Conservation (phyloP, 2,888 invertebrate species). For the Orthonychiurus folsomi region DNA sequence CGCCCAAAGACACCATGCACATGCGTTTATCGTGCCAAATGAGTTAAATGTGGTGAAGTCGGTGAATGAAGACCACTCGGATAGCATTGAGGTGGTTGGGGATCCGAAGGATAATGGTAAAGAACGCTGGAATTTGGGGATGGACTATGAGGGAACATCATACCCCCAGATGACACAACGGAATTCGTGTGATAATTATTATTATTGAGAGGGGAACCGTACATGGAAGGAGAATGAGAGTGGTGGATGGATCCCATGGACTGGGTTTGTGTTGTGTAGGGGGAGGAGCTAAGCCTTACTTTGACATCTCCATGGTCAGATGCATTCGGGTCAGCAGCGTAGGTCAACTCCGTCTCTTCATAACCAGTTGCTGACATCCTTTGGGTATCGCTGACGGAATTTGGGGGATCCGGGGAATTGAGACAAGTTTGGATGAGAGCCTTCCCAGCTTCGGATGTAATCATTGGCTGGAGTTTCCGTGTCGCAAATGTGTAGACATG, state of each 20-base stretch:
- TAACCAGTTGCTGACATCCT: slow-evolving; percentile 97
- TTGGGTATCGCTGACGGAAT: slow-evolving; percentile 64
- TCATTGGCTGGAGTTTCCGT: slow-evolving; percentile 97
- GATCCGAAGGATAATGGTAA: slow-evolving; percentile 40
- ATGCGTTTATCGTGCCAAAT: slow-evolving; percentile 34
- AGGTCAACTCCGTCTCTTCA: slow-evolving; percentile 96
- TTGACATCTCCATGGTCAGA: slow-evolving; percentile 40
- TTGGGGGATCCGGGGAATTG: slow-evolving; percentile 80
- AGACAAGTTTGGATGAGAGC: slow-evolving; percentile 97
- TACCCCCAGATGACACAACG: slow-evolving; percentile 30
- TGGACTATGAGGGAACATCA: slow-evolving; percentile 40
- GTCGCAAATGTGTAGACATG: slow-evolving; percentile 99
- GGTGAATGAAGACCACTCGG: slow-evolving; percentile 40
- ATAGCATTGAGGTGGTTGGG: slow-evolving; percentile 40
- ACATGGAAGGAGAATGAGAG: slow-evolving; percentile 40
- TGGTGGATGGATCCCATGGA: slow-evolving; percentile 38
- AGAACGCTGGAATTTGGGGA: slow-evolving; percentile 39
- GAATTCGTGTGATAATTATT: slow-evolving; percentile 39
- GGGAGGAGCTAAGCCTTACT: slow-evolving; percentile 40
- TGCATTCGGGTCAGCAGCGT: slow-evolving; percentile 47
- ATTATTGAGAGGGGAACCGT: slow-evolving; percentile 39
- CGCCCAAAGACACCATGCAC: no score
- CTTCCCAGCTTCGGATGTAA: slow-evolving; percentile 75
- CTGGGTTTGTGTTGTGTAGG: slow-evolving; percentile 35
- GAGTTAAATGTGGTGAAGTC: slow-evolving; percentile 39